phyloP scores from a whole-genome alignment of 2,888 invertebrate genomes.

The Salticus scenicus region DNA sequence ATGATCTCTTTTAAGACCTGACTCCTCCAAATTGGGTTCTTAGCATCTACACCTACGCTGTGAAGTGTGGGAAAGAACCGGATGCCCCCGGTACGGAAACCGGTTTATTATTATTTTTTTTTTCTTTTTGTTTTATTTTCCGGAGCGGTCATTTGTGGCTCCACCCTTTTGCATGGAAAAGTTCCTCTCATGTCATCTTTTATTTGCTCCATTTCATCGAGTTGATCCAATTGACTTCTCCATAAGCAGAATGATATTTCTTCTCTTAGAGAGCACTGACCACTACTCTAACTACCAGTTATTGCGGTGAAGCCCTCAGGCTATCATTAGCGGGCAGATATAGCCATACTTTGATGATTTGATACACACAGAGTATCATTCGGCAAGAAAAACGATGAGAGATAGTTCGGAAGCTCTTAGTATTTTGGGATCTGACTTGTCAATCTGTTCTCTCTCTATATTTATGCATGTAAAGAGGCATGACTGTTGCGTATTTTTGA shows the following conservation, averaged over 20 bases:
- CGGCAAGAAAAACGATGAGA: no score
- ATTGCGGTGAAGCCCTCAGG: background rate
- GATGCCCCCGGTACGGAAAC: slow-evolving; percentile 49
- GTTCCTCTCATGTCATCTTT: slow-evolving; percentile 23
- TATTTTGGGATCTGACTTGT: no score
- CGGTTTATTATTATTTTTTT: slow-evolving; percentile 22
- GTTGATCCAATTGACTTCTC: slow-evolving; percentile 47
- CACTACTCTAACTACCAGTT: background rate
- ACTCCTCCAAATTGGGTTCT: slow-evolving; percentile 52
- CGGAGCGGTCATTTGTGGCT: slow-evolving; percentile 29
- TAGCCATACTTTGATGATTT: no score
- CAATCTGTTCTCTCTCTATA: no score
- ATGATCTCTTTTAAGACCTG: slow-evolving; percentile 57
- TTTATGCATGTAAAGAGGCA: no score
- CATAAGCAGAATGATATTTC: background rate
- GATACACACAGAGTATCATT: no score
- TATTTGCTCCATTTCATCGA: slow-evolving; percentile 52
- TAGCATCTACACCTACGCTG: slow-evolving; percentile 48
- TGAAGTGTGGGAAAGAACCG: slow-evolving; percentile 59
- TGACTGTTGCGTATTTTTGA: no score
- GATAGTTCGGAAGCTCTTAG: no score
- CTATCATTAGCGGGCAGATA: background rate
- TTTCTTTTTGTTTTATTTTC: background rate
- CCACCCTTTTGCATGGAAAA: slow-evolving; percentile 35
- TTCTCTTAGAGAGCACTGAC: background rate